phyloP scores from a whole-genome alignment of 2,888 invertebrate species.

The Andricus curvator region DNA sequence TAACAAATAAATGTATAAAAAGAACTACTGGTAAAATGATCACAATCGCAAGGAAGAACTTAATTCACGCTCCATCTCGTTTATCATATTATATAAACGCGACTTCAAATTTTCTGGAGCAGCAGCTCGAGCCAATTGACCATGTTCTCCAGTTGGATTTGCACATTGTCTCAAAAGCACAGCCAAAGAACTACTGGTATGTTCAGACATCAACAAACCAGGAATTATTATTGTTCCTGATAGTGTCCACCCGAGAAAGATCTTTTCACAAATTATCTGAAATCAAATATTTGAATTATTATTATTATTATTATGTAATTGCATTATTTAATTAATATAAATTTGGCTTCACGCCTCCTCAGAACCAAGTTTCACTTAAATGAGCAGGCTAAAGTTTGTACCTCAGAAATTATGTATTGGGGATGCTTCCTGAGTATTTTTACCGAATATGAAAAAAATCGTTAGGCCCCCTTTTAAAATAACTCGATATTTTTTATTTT shows the following conservation, averaged over 20 bases:
- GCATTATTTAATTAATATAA: too few relatives aligned
- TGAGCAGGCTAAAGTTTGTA: too few relatives aligned
- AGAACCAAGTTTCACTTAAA: too few relatives aligned
- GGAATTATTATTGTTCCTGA: constrained; percentile 82
- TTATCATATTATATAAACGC: constrained; percentile 80
- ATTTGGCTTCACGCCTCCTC: too few relatives aligned
- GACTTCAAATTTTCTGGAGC: constrained; percentile 79
- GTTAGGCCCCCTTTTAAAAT: too few relatives aligned
- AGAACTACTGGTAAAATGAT: neutral
- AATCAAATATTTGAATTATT: constrained; percentile 42
- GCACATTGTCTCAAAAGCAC: constrained; percentile 82
- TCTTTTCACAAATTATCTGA: constrained; percentile 84
- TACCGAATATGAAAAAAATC: too few relatives aligned
- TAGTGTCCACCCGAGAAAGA: constrained; percentile 83
- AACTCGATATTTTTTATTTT: too few relatives aligned
- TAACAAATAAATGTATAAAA: neutral
- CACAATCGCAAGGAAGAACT: constrained; percentile 51
- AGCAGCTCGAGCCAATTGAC: constrained; percentile 78
- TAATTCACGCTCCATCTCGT: constrained; percentile 78
- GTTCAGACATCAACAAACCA: constrained; percentile 82
- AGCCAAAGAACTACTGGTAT: constrained; percentile 81
- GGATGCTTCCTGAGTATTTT: too few relatives aligned
- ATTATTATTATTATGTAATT: too few relatives aligned
- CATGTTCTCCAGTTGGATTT: constrained; percentile 79
- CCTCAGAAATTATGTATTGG: too few relatives aligned